Evolutionary conservation across 2,797 vertebrate genomes (phyloP), one percentile per base, ranked within the genome.

Genomic region (Caiman crocodilus): DNA sequence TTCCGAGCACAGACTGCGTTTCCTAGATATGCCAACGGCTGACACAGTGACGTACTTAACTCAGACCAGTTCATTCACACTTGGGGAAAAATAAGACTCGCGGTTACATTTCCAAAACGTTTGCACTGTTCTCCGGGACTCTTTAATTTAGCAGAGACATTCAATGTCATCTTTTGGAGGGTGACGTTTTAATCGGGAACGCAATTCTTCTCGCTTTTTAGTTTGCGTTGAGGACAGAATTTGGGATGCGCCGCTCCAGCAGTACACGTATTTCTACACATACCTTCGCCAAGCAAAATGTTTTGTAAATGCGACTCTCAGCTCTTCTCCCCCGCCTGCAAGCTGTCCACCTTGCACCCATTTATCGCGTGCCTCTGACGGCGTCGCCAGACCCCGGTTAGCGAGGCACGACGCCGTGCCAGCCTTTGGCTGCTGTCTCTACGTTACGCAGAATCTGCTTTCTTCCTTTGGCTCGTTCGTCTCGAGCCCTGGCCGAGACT

Each of bases 1-100:
- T 2, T 23, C 65, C 59, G 58, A 90, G 95, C 95, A 81, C 90
- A 96, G 95, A 96, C 35, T 1, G 7, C 1, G 1, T 18, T 56
- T 67, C 79, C 81, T 26, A 58, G 14, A 32, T 76, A 32, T 89
- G 83, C 95, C 94, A 91, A 92, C 88, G 84, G 90, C 26, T 3
- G 97, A 97, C 97, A 96, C 95, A 96, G 94, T 96, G 81, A 95
- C 67, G 65, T 89, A 79, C 94, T 80, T 21, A 86, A 58, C 80
- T 76, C 32, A 26, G 82, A 82, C 84, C 83, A 96, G 86, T 91
- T 50, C 85, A 64, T 88, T 28, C 92, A 11, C 1, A 58, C 3
- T 79, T 82, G 63, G 85, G 64, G 55, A 50, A 26, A 81, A 87
- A 26, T 4, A 6, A 28, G 82, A 56, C 10, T 5, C 55, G 14